Evolutionary conservation across 2,113 vertebrate species (phyloP).

Genomic region (Conger conger): DNA sequence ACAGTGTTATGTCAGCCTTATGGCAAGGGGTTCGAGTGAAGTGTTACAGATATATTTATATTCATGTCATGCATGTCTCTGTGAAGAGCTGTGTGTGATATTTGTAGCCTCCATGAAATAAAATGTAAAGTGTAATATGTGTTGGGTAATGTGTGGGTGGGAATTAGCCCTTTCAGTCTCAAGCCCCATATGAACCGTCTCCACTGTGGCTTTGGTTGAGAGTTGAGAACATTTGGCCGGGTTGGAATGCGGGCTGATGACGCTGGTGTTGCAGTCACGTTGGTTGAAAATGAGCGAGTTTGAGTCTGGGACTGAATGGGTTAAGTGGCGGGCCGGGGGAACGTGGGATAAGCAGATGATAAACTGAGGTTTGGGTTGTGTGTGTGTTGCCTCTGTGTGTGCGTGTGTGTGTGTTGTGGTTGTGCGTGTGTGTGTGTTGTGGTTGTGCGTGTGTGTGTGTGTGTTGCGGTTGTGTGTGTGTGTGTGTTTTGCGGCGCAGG

Average conservation of each 20-base stretch:
- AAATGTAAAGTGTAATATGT: background rate
- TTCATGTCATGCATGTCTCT: background rate
- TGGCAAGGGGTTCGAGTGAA: no score
- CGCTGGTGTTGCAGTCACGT: no score
- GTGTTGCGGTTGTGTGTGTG: constrained; percentile 3
- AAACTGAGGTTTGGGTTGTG: background rate
- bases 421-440: constrained; percentile 7
- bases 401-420: background rate
- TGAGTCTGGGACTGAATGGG: no score
- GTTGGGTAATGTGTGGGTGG: background rate
- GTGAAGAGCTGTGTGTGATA: background rate
- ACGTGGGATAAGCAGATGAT: background rate
- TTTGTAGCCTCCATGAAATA: background rate
- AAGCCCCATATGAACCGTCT: no score
- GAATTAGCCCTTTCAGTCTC: no score
- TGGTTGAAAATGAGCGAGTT: no score
- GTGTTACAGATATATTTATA: background rate
- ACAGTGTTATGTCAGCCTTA: no score
- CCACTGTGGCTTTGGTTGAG: no score
- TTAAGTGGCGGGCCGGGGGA: no score
- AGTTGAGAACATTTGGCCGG: no score
- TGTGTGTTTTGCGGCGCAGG: constrained; percentile 59
- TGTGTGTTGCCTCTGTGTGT: constrained; percentile 1
- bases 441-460: constrained; percentile 25
- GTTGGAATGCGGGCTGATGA: no score